phyloP scores from a whole-genome alignment of 2,888 invertebrate species.

The Philopedon plagiatum region DNA sequence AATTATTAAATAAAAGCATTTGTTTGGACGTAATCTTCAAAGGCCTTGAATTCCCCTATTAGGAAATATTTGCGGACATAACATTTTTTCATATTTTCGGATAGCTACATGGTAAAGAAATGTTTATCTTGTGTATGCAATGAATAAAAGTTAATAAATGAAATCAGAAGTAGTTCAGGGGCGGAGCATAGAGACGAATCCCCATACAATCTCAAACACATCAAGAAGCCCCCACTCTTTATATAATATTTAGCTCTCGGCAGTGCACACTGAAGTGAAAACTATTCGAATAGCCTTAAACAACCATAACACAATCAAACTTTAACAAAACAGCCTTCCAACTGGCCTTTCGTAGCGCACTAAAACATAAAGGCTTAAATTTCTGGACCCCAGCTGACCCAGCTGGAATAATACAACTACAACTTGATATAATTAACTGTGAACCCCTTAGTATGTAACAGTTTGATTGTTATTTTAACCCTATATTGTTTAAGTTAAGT shows the following conservation, averaged over 20 bases:
- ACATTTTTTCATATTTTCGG: too few relatives aligned
- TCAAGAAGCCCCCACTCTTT: too few relatives aligned
- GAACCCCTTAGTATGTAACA: conserved; percentile 37
- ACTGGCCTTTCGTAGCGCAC: conserved; percentile 12
- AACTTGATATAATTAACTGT: conserved; percentile 40
- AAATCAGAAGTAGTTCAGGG: too few relatives aligned
- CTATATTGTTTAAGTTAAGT: conserved; percentile 30
- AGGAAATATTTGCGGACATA: too few relatives aligned
- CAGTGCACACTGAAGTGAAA: conserved; percentile 2
- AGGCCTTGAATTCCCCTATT: too few relatives aligned
- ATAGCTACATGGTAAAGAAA: too few relatives aligned
- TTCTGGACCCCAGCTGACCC: conserved; percentile 32
- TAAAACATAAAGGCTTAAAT: conserved; percentile 8
- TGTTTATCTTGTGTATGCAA: too few relatives aligned
- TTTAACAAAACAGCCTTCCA: conserved; percentile 18
- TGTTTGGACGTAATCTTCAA: too few relatives aligned
- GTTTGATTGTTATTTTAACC: conserved; percentile 42
- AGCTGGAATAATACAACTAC: conserved; percentile 43
- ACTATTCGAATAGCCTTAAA: conserved; percentile 5
- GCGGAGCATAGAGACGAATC: too few relatives aligned
- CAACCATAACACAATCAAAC: conserved; percentile 22
- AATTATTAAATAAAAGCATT: too few relatives aligned
- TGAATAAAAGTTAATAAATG: too few relatives aligned
- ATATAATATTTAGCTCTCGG: background rate
- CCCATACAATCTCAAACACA: too few relatives aligned